These are phyloP conservation scores for Agapornis roseicollis DNA, from an alignment of 2,113 vertebrate species.

Conservation along the genomic window DNA sequence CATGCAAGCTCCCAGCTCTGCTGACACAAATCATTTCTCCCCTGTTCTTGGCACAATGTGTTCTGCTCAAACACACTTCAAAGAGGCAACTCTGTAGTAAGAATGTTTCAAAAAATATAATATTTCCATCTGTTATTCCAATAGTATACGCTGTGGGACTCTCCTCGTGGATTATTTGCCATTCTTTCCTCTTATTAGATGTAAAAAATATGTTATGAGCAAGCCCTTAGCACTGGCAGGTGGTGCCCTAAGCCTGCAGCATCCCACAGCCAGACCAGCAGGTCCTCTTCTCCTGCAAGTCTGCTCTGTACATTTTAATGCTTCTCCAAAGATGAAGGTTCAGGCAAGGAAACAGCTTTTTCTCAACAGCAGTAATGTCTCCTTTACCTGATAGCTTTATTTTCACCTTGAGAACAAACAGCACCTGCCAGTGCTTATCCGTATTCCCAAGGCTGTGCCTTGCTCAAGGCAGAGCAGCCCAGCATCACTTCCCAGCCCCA, in stretches of 20 bases:
- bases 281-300: conserved; percentile 5
- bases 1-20: conserved; percentile 36
- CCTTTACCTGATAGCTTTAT: conserved; percentile 44
- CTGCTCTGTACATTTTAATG: background rate
- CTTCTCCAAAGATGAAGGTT: background rate
- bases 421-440: background rate
- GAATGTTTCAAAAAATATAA: conserved; percentile 74
- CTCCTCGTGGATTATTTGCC: conserved; percentile 57
- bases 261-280: conserved; percentile 20
- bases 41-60: conserved; percentile 64
- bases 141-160: conserved; percentile 64
- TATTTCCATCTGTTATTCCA: conserved; percentile 81
- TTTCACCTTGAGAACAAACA: conserved; percentile 42
- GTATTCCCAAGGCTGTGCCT: background rate
- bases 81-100: conserved; percentile 67
- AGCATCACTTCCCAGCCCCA: background rate
- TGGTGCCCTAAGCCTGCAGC: conserved; percentile 7
- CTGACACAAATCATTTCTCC: conserved; percentile 50
- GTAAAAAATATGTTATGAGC: conserved; percentile 38
- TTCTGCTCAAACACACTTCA: conserved; percentile 71
- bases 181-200: conserved; percentile 62
- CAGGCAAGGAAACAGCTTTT: conserved; percentile 46
- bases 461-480: background rate
- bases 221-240: conserved; percentile 40
- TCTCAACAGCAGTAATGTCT: conserved; percentile 33